Percentiles rank a stretch among this genome's conserved stretches.
Evolutionary conservation across 2,888 invertebrate species (phyloP).

Genomic region (Amblyjoppa fuscipennis): DNA sequence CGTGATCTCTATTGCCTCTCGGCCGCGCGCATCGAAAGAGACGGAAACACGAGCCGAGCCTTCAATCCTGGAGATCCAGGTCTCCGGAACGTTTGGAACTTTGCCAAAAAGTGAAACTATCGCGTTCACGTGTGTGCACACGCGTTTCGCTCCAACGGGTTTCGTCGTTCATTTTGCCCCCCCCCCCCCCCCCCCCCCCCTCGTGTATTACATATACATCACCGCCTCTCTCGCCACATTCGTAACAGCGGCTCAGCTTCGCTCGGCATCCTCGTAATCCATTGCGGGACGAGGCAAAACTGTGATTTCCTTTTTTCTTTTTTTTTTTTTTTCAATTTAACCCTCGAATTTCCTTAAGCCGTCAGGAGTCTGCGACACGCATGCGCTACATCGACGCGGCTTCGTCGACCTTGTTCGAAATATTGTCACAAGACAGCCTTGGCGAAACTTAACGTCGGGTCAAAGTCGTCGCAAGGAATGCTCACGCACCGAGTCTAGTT

Average conservation of each 20-base stretch:
- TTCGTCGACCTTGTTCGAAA: neutral
- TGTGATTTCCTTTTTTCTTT: slow-evolving; percentile 6
- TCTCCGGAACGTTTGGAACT: slow-evolving; percentile 77
- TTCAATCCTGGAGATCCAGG: slow-evolving; percentile 70
- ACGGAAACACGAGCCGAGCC: slow-evolving; percentile 47
- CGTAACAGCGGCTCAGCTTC: slow-evolving; percentile 24
- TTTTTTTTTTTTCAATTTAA: neutral
- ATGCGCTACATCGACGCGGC: neutral
- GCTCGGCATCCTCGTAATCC: slow-evolving; percentile 41
- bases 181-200: neutral
- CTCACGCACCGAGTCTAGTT: neutral
- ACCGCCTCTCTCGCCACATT: slow-evolving; percentile 17
- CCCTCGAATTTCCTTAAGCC: slow-evolving; percentile 29
- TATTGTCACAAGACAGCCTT: slow-evolving; percentile 8
- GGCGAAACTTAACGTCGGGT: neutral
- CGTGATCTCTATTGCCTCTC: neutral
- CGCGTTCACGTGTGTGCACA: slow-evolving; percentile 48
- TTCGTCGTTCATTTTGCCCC: neutral
- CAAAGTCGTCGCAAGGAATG: neutral
- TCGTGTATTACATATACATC: slow-evolving; percentile 9
- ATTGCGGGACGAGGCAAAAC: neutral
- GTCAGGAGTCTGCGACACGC: slow-evolving; percentile 1
- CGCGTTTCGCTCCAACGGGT: slow-evolving; percentile 24
- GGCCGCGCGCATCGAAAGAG: neutral
- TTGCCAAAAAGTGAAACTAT: slow-evolving; percentile 80